Percentiles rank a stretch among this genome's conserved stretches.
Conservation (phyloP, 2,888 invertebrate genomes). For the Aleiodes alternator region DNA sequence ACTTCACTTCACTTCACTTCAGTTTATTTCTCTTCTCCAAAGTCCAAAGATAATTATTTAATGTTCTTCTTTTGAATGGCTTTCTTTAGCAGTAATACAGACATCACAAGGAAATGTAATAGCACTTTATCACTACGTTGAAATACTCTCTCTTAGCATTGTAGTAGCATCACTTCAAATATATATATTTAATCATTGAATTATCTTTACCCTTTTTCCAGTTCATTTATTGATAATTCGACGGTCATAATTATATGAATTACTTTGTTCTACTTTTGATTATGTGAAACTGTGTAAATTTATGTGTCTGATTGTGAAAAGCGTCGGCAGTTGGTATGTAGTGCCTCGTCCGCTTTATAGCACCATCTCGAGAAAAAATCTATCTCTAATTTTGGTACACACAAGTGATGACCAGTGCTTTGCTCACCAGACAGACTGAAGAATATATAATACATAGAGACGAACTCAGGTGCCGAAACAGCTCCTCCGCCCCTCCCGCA, state of each 20-base stretch:
- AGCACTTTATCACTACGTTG: constrained; percentile 32
- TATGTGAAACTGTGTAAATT: background rate
- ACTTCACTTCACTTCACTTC: constrained; percentile 15
- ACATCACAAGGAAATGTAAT: constrained; percentile 34
- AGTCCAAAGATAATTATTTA: constrained; percentile 1
- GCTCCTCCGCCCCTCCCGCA: no score
- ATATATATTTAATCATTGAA: background rate
- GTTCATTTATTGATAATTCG: background rate
- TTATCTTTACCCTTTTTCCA: background rate
- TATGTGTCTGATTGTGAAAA: background rate
- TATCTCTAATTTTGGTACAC: constrained; percentile 18
- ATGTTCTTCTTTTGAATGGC: background rate
- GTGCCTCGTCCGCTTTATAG: background rate
- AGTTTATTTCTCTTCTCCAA: background rate
- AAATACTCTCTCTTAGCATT: background rate
- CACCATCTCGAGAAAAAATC: constrained; percentile 15
- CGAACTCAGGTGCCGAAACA: constrained; percentile 26
- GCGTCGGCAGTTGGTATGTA: constrained; percentile 1
- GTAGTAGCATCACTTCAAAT: constrained; percentile 19
- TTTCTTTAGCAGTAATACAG: background rate
- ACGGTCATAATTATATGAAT: background rate
- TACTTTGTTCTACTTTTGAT: background rate
- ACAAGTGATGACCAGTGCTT: constrained; percentile 37
- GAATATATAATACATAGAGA: constrained; percentile 32
- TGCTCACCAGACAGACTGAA: constrained; percentile 50